phyloP scores from a whole-genome alignment of 2,113 vertebrate genomes.

The Halcyon senegalensis region DNA sequence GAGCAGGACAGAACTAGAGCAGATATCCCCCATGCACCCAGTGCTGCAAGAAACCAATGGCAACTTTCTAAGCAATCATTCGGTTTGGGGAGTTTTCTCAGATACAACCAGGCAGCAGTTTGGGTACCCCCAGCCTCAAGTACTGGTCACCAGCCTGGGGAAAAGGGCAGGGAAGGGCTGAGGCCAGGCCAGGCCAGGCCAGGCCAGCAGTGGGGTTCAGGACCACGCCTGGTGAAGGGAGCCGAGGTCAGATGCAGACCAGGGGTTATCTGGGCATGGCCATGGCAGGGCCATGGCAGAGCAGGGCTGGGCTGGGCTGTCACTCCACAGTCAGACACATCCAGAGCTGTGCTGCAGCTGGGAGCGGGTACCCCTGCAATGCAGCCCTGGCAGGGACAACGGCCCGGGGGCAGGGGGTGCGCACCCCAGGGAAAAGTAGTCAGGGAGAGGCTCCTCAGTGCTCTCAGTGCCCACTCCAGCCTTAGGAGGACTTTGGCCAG shows the following conservation, averaged over 20 bases:
- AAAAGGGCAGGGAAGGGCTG: background rate
- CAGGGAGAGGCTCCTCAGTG: background rate
- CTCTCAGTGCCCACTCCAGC: background rate
- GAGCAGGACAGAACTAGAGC: too few relatives aligned
- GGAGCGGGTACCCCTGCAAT: too few relatives aligned
- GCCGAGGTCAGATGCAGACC: background rate
- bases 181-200: background rate
- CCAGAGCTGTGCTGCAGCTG: background rate
- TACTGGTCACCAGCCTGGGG: background rate
- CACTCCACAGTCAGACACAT: fast-evolving
- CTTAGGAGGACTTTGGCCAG: too few relatives aligned
- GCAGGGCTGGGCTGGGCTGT: too few relatives aligned
- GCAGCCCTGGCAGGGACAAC: background rate
- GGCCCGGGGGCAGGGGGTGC: background rate
- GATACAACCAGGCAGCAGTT: background rate
- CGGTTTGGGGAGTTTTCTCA: too few relatives aligned
- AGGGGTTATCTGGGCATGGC: background rate
- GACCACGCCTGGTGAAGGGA: background rate
- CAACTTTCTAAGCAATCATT: too few relatives aligned
- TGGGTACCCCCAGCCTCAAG: background rate
- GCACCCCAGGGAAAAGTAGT: background rate
- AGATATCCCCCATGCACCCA: too few relatives aligned
- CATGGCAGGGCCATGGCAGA: background rate
- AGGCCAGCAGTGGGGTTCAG: background rate
- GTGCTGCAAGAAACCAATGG: too few relatives aligned